Evolutionary conservation across 2,888 invertebrate species (phyloP).

Genomic region (Cerastis leucographa): DNA sequence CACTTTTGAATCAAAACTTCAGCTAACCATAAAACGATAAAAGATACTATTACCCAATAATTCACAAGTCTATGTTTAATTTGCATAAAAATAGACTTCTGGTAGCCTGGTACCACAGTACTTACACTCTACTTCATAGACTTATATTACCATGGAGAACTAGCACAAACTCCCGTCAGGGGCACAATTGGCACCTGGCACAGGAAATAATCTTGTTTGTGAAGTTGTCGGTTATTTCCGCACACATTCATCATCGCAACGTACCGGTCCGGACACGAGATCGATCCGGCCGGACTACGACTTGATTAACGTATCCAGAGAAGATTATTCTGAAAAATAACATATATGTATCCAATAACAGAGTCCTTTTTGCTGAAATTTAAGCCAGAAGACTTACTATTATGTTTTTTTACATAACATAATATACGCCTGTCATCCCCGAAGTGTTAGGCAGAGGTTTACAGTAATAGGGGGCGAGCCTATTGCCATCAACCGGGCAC

Average conservation of each 20-base stretch:
- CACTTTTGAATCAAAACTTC: not conserved
- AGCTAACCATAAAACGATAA: not conserved
- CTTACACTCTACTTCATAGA: not conserved
- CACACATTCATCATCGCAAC: constrained; percentile 1
- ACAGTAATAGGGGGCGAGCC: too few species aligned
- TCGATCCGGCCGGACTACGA: constrained; percentile 6
- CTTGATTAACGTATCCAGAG: not conserved
- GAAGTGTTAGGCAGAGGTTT: not conserved
- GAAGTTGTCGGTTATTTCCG: constrained; percentile 10
- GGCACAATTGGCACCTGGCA: not conserved
- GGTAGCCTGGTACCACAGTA: not conserved
- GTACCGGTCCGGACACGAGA: constrained; percentile 4
- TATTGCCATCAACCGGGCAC: too few species aligned
- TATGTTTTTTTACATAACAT: not conserved
- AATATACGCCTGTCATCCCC: too few species aligned
- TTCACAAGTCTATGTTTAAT: not conserved
- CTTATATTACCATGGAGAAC: not conserved
- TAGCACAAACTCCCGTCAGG: not conserved
- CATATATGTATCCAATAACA: not conserved
- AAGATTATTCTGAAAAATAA: not conserved
- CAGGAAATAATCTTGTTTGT: constrained; percentile 6
- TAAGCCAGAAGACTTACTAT: not conserved
- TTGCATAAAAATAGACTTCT: not conserved
- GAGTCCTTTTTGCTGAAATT: not conserved
- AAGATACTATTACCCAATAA: not conserved